Conservation (phyloP, 2,888 invertebrate species). For the Metacarcinus magister region DNA sequence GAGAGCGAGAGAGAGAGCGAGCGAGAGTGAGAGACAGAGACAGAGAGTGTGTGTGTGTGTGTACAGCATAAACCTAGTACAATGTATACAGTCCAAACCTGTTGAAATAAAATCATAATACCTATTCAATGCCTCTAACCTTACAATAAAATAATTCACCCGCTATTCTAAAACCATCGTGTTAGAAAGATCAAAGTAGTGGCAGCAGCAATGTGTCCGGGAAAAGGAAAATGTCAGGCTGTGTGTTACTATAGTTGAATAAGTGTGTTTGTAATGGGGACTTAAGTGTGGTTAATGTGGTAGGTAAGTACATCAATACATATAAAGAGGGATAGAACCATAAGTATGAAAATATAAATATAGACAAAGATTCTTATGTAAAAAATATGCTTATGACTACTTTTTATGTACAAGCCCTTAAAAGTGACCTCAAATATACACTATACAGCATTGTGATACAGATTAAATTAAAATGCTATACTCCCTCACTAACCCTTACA, state of each 20-base stretch:
- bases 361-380: background rate
- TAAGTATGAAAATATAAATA: background rate
- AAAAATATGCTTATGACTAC: background rate
- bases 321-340: background rate
- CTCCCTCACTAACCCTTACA: background rate
- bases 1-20: no score
- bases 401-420: background rate
- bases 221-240: background rate
- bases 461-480: background rate
- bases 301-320: background rate
- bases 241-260: no score
- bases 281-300: background rate
- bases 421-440: background rate
- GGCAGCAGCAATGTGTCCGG: no score
- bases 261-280: no score
- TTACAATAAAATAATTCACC: background rate
- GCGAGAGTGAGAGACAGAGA: no score
- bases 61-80: background rate
- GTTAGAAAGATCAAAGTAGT: no score
- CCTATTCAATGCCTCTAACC: no score
- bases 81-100: no score
- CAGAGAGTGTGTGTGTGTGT: no score
- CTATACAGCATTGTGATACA: background rate
- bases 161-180: no score
- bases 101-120: no score